Percentiles rank a stretch among this genome's conserved stretches.
Conservation (phyloP, 2,888 invertebrate species). For the Orchestes rusci region DNA sequence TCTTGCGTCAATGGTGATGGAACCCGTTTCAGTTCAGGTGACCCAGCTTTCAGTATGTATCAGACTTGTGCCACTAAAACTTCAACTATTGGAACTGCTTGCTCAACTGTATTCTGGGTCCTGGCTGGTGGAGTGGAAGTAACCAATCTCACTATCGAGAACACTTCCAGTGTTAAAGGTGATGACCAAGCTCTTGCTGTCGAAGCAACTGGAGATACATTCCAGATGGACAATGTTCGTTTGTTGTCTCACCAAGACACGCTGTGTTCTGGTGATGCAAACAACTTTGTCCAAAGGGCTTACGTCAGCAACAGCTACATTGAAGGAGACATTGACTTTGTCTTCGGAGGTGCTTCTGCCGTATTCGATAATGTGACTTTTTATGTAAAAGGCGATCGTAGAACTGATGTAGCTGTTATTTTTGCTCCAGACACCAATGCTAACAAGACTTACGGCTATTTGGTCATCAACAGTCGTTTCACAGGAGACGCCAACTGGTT, state of each 20-base stretch:
- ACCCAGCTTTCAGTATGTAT: conserved; percentile 15
- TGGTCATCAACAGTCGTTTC: conserved; percentile 8
- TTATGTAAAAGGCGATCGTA: conserved; percentile 9
- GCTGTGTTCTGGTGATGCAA: conserved; percentile 6
- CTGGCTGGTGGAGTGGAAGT: conserved; percentile 9
- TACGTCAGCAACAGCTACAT: conserved; percentile 8
- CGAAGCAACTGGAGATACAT: conserved; percentile 5
- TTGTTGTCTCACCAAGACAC: conserved; percentile 15
- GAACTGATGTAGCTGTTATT: conserved; percentile 3
- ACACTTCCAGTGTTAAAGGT: conserved; percentile 5
- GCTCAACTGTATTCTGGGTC: conserved; percentile 13
- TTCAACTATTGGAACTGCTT: conserved; percentile 13
- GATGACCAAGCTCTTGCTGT: conserved; percentile 12
- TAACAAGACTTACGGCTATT: conserved; percentile 8
- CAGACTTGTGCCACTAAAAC: conserved; percentile 10
- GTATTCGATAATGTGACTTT: conserved; percentile 13
- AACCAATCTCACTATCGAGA: conserved; percentile 8
- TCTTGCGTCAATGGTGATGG: conserved; percentile 9
- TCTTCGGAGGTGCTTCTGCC: conserved; percentile 11
- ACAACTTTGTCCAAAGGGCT: conserved; percentile 6
- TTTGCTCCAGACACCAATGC: conserved; percentile 15
- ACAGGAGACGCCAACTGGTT: conserved; percentile 10
- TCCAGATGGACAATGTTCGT: conserved; percentile 10
- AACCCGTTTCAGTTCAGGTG: conserved; percentile 3
- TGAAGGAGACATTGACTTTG: conserved; percentile 15